Evolutionary conservation across 2,113 vertebrate genomes (phyloP).

Genomic region (Malurus elegans): DNA sequence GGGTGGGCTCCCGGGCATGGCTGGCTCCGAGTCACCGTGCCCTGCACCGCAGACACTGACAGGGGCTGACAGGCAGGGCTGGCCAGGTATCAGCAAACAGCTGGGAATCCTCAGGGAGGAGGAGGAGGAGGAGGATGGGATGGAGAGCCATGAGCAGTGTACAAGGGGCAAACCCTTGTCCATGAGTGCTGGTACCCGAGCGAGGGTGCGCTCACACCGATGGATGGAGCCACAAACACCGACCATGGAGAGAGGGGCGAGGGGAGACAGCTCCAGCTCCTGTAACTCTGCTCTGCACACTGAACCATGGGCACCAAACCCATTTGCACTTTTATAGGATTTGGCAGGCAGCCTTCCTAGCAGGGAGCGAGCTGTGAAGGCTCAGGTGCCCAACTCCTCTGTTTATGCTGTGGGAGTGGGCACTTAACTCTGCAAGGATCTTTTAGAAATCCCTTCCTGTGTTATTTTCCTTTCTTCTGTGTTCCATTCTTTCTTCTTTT

Average conservation of each 20-base stretch:
- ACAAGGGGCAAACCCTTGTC: neutral
- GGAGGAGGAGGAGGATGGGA: neutral
- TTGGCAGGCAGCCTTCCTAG: conserved; percentile 5
- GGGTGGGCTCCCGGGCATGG: neutral
- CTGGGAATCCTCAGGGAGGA: conserved; percentile 26
- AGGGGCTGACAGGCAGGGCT: conserved; percentile 47
- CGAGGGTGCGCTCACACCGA: neutral
- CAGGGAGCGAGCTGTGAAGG: neutral
- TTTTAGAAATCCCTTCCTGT: neutral
- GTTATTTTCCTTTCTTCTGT: neutral
- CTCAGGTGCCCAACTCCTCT: neutral
- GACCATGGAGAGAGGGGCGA: neutral
- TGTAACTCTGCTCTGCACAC: neutral
- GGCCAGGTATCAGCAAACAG: conserved; percentile 31
- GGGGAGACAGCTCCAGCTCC: neutral
- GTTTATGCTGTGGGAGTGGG: neutral
- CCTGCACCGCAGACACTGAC: neutral
- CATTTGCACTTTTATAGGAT: conserved; percentile 37
- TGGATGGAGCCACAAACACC: neutral
- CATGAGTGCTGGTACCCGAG: neutral
- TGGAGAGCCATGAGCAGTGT: neutral
- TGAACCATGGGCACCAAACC: conserved; percentile 9
- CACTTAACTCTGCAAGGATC: conserved; percentile 28
- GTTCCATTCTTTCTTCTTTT: neutral
- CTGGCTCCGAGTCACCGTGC: neutral